These are phyloP conservation scores for Mastacembelus armatus DNA, from an alignment of 2,797 vertebrate genomes.

Conservation along the genomic window DNA sequence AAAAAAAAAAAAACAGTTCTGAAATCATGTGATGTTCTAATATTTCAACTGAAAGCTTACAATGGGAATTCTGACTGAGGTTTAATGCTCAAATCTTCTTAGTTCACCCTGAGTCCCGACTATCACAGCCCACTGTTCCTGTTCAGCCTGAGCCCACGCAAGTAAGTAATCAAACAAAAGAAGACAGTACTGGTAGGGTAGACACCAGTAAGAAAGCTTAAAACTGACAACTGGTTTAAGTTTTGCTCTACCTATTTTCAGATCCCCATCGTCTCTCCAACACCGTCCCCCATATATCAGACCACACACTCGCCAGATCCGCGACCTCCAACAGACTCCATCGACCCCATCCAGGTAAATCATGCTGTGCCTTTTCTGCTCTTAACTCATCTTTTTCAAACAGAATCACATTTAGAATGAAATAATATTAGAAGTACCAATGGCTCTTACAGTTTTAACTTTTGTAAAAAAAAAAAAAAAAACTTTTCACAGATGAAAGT, in stretches of 20 bases:
- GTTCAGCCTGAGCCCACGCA: conserved; percentile 93
- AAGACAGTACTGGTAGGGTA: background rate
- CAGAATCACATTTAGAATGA: no score
- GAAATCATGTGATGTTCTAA: background rate
- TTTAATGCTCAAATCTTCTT: conserved; percentile 21
- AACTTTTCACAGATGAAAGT: no score
- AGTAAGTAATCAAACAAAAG: conserved; percentile 77
- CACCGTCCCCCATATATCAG: conserved; percentile 92
- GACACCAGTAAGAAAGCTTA: background rate
- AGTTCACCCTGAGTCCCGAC: conserved; percentile 93
- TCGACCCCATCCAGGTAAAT: conserved; percentile 93
- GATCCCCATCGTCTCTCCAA: conserved; percentile 92
- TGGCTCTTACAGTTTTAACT: no score
- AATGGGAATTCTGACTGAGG: background rate
- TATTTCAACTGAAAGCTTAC: background rate
- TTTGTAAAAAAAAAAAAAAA: no score
- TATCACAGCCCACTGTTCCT: conserved; percentile 90
- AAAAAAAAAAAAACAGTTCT: background rate
- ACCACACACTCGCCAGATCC: conserved; percentile 91
- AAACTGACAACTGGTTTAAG: background rate
- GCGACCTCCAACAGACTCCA: conserved; percentile 88
- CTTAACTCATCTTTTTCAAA: no score
- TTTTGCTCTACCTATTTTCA: conserved; percentile 50
- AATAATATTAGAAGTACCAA: no score
- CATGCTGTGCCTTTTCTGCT: background rate